Evolutionary conservation across 2,797 vertebrate genomes (phyloP).

Genomic region (Crypturellus tataupa): DNA sequence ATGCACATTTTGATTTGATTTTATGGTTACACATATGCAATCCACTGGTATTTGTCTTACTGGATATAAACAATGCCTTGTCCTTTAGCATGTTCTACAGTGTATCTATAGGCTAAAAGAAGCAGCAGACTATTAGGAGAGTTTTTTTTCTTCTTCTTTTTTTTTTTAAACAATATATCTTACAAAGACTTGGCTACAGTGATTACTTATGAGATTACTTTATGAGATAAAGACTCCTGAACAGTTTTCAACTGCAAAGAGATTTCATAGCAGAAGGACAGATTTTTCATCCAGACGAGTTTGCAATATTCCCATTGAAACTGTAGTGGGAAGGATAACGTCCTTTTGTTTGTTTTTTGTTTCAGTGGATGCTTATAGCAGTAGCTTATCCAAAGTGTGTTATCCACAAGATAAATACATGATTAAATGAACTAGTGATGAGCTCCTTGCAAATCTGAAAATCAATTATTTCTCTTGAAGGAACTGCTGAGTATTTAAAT

Average conservation of each 20-base stretch:
- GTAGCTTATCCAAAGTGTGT: background rate
- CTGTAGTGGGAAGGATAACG: background rate
- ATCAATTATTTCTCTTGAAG: background rate
- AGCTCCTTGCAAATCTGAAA: background rate
- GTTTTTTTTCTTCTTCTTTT: fast-evolving
- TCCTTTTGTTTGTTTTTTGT: background rate
- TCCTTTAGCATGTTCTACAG: background rate
- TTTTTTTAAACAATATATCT: background rate
- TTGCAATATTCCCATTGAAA: background rate
- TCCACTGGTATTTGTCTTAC: background rate
- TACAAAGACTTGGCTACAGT: background rate
- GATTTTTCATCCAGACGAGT: background rate
- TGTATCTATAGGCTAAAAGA: background rate
- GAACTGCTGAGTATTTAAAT: background rate
- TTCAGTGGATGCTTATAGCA: background rate
- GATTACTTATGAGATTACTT: background rate
- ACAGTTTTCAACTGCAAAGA: background rate
- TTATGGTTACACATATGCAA: background rate
- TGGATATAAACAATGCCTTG: background rate
- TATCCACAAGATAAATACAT: background rate
- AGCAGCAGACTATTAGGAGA: background rate
- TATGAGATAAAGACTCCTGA: background rate
- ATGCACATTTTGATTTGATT: too few relatives aligned
- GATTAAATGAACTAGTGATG: background rate
- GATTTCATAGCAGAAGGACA: background rate